Evolutionary conservation across 2,888 invertebrate genomes (phyloP).

Genomic region (Ormyrus labotus): DNA sequence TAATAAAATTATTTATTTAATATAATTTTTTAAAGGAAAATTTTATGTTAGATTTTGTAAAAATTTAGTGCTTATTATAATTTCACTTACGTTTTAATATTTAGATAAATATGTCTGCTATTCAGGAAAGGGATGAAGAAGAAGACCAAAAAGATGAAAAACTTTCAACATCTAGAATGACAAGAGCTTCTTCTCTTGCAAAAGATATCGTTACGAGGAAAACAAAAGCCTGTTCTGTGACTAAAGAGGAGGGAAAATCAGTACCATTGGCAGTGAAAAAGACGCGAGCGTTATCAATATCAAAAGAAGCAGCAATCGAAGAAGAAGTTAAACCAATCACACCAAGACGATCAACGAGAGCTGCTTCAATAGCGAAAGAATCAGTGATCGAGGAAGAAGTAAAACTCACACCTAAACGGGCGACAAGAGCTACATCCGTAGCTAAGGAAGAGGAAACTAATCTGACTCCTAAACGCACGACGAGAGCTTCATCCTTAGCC

Average conservation of each 20-base stretch:
- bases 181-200: slow-evolving; percentile 40
- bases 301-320: slow-evolving; percentile 3
- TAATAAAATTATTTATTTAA: too few species aligned
- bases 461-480: too few species aligned
- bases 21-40: too few species aligned
- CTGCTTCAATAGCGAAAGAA: too few species aligned
- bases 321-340: not conserved
- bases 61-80: not conserved
- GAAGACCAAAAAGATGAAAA: not conserved
- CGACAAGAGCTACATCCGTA: slow-evolving; percentile 1
- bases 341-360: too few species aligned
- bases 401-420: too few species aligned
- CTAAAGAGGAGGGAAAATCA: slow-evolving; percentile 54
- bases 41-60: too few species aligned
- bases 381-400: too few species aligned
- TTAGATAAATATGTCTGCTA: too few species aligned
- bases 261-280: not conserved
- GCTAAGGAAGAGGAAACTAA: not conserved
- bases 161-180: not conserved
- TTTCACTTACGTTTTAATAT: too few species aligned
- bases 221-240: slow-evolving; percentile 45
- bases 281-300: slow-evolving; percentile 39
- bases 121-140: slow-evolving; percentile 12
- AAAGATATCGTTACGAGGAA: slow-evolving; percentile 54
- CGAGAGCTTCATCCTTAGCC: too few species aligned